A percentile compares a stretch with the other conserved stretches of the same genome.
These are phyloP conservation scores for Mythimna vitellina DNA, from an alignment of 2,888 invertebrate species.

Conservation along the genomic window DNA sequence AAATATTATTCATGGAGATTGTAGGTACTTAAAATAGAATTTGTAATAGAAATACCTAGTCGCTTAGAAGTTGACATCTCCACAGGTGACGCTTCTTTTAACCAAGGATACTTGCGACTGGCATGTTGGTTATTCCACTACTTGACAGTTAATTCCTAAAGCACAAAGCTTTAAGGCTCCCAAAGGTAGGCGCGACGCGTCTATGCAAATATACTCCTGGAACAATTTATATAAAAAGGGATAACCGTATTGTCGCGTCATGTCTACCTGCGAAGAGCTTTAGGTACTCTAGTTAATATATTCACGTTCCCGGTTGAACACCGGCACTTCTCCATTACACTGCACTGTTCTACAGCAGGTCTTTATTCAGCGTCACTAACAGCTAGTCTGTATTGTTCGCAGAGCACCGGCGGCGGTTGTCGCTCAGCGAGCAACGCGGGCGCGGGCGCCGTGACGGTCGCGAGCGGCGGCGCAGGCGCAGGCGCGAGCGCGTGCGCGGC, in stretches of 20 bases:
- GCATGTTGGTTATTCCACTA: neutral
- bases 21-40: conserved; percentile 1
- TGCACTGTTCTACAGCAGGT: neutral
- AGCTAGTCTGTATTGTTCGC: conserved; percentile 65
- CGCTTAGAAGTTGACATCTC: neutral
- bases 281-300: neutral
- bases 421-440: conserved; percentile 84
- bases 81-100: neutral
- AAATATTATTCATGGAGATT: conserved; percentile 6
- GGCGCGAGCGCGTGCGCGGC: conserved; percentile 89
- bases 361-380: conserved; percentile 15
- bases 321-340: conserved; percentile 1
- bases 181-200: neutral
- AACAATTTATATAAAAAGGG: neutral
- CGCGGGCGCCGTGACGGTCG: conserved; percentile 89
- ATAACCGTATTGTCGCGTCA: neutral
- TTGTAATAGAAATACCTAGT: conserved; percentile 8
- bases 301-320: too few species aligned
- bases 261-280: neutral
- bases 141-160: neutral
- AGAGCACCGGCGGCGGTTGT: conserved; percentile 86
- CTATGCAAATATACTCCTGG: neutral
- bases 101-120: neutral
- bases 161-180: neutral
- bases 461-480: conserved; percentile 87